Evolutionary conservation across 2,797 vertebrate genomes (phyloP).

Genomic region (Malurus splendens): DNA sequence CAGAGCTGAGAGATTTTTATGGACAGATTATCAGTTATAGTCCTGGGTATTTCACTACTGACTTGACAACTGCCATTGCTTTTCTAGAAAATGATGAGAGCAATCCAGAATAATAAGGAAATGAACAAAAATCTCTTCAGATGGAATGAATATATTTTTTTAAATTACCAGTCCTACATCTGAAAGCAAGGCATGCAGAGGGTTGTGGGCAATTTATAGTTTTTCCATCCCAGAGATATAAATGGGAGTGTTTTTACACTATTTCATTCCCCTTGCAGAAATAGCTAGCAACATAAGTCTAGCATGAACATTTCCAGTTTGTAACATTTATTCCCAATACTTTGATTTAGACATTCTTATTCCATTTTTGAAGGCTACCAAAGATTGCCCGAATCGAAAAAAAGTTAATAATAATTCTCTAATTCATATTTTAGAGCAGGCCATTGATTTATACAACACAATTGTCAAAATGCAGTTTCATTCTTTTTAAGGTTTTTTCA

Average conservation of each 20-base stretch:
- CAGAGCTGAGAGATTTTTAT: background rate
- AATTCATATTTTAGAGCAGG: background rate
- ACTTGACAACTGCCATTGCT: background rate
- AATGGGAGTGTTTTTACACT: background rate
- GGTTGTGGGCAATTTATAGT: rapidly evolving
- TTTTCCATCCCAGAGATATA: background rate
- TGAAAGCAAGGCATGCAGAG: background rate
- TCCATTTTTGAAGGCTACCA: background rate
- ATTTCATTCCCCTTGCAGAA: background rate
- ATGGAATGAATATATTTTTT: background rate
- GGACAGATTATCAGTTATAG: background rate
- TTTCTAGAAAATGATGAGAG: background rate
- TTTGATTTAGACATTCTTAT: background rate
- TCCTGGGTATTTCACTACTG: background rate
- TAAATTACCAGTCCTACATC: background rate
- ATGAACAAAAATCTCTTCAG: background rate
- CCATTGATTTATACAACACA: background rate
- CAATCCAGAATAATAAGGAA: background rate
- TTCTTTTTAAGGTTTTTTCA: background rate
- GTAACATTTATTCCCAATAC: background rate
- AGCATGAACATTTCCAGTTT: background rate
- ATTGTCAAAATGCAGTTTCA: background rate
- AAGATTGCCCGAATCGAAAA: background rate
- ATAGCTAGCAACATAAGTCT: background rate
- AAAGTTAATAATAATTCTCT: background rate